Evolutionary conservation across 1,140 invertebrate species (phyloP).

Genomic region (Paraescarpia echinospica): DNA sequence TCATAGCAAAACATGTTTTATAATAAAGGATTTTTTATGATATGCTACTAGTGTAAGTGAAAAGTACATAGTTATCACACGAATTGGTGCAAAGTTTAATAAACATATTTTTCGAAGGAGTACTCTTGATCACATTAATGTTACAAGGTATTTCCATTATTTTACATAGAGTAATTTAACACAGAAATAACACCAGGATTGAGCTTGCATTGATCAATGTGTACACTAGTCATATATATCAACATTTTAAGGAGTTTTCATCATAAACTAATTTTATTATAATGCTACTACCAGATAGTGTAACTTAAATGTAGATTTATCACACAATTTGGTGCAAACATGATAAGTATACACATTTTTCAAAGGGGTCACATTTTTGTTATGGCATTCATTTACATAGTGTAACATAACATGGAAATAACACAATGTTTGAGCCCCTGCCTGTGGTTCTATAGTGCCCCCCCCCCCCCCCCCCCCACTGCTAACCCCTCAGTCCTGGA

Average conservation of each 20-base stretch:
- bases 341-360: not conserved
- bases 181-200: no score
- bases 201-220: not conserved
- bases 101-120: no score
- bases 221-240: not conserved
- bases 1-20: not conserved
- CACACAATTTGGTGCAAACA: not conserved
- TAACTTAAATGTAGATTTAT: not conserved
- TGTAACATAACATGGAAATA: not conserved
- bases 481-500: not conserved
- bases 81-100: no score
- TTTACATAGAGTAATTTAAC: no score
- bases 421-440: not conserved
- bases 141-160: no score
- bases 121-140: no score
- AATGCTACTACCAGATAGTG: not conserved
- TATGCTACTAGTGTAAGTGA: no score
- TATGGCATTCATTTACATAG: not conserved
- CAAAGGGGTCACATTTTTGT: not conserved
- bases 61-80: no score
- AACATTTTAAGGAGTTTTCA: not conserved
- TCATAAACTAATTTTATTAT: not conserved
- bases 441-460: not conserved
- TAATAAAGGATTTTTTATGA: no score
- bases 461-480: no score